phyloP scores from a whole-genome alignment of 2,113 vertebrate genomes.

The Rynchops niger region DNA sequence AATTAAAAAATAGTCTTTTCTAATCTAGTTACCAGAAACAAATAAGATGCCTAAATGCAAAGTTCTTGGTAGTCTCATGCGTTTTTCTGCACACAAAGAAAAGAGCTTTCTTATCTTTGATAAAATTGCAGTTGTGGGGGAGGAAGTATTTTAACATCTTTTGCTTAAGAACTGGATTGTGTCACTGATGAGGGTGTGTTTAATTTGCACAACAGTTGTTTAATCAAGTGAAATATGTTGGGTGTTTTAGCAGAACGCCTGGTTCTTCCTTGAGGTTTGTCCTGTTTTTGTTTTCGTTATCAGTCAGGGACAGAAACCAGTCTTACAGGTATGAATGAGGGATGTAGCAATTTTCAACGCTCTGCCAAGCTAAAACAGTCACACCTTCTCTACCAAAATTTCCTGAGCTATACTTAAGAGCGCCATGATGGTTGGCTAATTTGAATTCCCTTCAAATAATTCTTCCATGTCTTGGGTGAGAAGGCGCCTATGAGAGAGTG shows the following conservation, averaged over 20 bases:
- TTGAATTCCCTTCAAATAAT: conserved; percentile 14
- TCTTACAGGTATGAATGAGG: conserved; percentile 44
- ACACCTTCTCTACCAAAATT: conserved; percentile 2
- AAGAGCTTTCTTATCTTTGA: not conserved
- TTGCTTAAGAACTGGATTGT: conserved; percentile 28
- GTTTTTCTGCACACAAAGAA: not conserved
- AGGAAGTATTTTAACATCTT: conserved; percentile 27
- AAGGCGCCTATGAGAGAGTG: not conserved
- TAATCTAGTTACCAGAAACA: not conserved
- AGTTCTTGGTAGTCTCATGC: not conserved
- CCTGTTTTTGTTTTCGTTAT: conserved; percentile 33
- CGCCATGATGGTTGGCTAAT: not conserved
- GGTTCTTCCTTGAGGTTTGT: conserved; percentile 40
- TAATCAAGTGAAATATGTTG: not conserved
- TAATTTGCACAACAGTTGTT: conserved; percentile 49
- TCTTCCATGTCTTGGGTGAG: not conserved
- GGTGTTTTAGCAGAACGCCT: not conserved
- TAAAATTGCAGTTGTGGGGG: not conserved
- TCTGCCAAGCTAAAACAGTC: conserved; percentile 32
- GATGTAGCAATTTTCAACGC: not conserved
- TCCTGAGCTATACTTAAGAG: not conserved
- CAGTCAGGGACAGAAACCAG: conserved; percentile 51
- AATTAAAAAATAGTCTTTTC: not conserved
- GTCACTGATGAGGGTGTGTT: conserved; percentile 37
- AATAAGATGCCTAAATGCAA: not conserved